Evolutionary conservation across 2,113 vertebrate species (phyloP).

Genomic region (Perccottus glenii): DNA sequence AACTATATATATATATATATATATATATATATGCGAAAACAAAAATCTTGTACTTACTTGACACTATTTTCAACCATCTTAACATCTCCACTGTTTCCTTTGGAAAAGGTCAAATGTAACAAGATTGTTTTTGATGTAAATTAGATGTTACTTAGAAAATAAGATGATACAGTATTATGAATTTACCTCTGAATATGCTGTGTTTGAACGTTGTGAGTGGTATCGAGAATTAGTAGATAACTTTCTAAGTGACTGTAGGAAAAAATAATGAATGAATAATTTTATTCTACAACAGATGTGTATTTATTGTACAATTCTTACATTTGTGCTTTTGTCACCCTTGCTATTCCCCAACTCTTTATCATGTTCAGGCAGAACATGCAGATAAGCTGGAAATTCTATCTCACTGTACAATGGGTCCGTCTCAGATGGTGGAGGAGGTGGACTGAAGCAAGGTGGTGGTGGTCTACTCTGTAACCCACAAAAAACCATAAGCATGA

Average conservation of each 20-base stretch:
- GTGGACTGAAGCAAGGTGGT: slow-evolving; percentile 10
- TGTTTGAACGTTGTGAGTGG: slow-evolving; percentile 1
- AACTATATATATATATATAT: too few relatives aligned
- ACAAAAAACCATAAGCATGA: not conserved
- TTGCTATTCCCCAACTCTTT: slow-evolving; percentile 19
- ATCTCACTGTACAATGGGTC: slow-evolving; percentile 20
- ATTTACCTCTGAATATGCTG: not conserved
- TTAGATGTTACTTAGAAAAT: not conserved
- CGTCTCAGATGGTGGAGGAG: not conserved
- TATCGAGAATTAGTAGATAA: too few relatives aligned
- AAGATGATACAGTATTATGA: not conserved
- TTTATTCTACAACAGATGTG: not conserved
- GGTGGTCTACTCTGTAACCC: slow-evolving; percentile 28
- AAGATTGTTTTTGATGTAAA: too few relatives aligned
- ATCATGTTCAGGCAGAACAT: slow-evolving; percentile 33
- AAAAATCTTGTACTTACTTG: slow-evolving; percentile 41
- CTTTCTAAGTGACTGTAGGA: not conserved
- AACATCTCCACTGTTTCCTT: slow-evolving; percentile 47
- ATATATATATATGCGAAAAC: too few relatives aligned
- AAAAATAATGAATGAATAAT: not conserved
- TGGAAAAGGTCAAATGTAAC: not conserved
- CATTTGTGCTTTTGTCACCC: not conserved
- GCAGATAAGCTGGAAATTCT: slow-evolving; percentile 27
- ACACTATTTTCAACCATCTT: slow-evolving; percentile 53
- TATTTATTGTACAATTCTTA: not conserved